Evolutionary conservation across 2,797 vertebrate species (phyloP), one percentile per base, ranked within the genome.

Genomic region (Scolopax rusticola): DNA sequence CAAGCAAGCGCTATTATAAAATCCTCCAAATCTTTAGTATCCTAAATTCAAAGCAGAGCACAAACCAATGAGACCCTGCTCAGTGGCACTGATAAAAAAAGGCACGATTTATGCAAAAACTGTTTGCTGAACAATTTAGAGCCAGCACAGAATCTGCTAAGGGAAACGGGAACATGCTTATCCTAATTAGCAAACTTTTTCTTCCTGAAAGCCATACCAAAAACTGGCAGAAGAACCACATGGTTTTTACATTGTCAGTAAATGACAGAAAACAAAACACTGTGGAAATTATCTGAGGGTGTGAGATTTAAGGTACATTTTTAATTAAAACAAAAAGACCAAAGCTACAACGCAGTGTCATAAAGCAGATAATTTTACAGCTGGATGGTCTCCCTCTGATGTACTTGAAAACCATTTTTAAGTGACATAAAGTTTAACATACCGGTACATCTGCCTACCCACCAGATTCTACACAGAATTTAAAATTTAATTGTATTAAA

Each of bases 371-470:
- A 89, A 99, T 99, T 99, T 99, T 99, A 99, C 99, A 99, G 99
- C 98, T 98, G 98, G 99, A 98, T 98, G 97, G 98, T 97, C 98
- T 98, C 98, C 97, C 98, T 98, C 98, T 98, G 99, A 99, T 98
- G 98, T 98, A 99, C 98, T 98, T 98, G 98, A 98, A 99, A 99
- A 98, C 98, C 98, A 98, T 99, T 99, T 99, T 99, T 99, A 99
- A 99, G 98, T 98, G 98, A 99, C 99, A 99, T 99, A 99, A 99
- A 99, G 98, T 99, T 99, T 99, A 99, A 99, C 99, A 99, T 98
- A 98, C 98, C 98, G 96, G 98, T 99, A 99, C 99, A 99, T 99
- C 99, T 99, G 99, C 99, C 98, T 98, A 98, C 98, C 98, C 98
- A 98, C 98, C 98, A 98, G 99, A 98, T 99, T 99, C 98, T 99